Evolutionary conservation across 2,888 invertebrate species (phyloP).

Genomic region (Cephus spinipes): DNA sequence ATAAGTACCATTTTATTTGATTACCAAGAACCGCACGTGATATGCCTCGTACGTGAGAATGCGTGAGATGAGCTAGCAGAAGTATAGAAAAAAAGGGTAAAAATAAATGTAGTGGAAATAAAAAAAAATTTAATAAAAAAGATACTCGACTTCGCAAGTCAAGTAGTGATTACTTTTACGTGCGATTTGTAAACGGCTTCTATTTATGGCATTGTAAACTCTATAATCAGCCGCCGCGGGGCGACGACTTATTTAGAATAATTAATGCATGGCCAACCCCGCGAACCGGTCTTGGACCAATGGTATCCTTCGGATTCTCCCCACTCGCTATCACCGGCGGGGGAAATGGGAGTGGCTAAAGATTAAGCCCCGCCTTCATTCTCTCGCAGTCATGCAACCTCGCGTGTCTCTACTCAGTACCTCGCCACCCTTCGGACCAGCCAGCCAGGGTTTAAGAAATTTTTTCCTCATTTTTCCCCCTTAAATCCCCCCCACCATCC

Average conservation of each 20-base stretch:
- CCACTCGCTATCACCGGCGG: slow-evolving; percentile 9
- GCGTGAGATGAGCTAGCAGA: slow-evolving; percentile 2
- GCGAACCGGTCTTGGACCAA: slow-evolving; percentile 51
- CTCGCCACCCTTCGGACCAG: background rate
- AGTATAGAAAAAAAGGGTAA: slow-evolving; percentile 4
- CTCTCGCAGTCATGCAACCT: slow-evolving; percentile 43
- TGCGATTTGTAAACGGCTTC: slow-evolving; percentile 63
- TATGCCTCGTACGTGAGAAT: background rate
- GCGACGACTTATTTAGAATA: slow-evolving; percentile 66
- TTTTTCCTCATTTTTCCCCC: background rate
- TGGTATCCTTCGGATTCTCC: slow-evolving; percentile 39
- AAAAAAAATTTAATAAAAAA: slow-evolving; percentile 21
- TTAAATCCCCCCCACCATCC: background rate
- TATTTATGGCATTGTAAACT: slow-evolving; percentile 64
- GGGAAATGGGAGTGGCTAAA: background rate
- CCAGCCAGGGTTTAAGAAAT: background rate
- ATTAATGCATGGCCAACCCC: slow-evolving; percentile 59
- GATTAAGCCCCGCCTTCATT: slow-evolving; percentile 10
- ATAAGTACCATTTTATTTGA: background rate
- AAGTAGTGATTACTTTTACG: slow-evolving; percentile 17
- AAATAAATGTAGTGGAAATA: slow-evolving; percentile 4
- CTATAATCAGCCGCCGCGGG: slow-evolving; percentile 61
- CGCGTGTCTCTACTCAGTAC: slow-evolving; percentile 28
- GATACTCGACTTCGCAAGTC: background rate
- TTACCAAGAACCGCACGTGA: background rate